A percentile compares a stretch with the other conserved stretches of the same genome.
phyloP scores from a whole-genome alignment of 2,888 invertebrate genomes.

The Geophilus truncorum region DNA sequence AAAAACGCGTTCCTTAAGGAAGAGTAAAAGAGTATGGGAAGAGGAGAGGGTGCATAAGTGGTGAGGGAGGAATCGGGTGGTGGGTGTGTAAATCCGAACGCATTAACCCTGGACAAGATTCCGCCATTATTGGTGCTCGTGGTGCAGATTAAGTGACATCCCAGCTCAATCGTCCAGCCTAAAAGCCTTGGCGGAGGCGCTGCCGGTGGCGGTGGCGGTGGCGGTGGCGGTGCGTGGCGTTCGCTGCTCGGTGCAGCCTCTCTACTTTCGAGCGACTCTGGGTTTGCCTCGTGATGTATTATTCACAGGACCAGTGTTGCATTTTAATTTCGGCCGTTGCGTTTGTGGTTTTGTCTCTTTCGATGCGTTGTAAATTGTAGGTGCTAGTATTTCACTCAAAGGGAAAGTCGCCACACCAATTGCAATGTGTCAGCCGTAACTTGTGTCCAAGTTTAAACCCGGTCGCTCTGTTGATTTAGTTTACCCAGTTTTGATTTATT shows the following conservation, averaged over 20 bases:
- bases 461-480: no score
- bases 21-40: background rate
- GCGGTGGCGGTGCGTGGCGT: no score
- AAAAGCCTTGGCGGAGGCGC: background rate
- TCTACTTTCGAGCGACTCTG: background rate
- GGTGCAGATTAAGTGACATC: constrained; percentile 10
- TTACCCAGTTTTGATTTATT: no score
- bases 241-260: no score
- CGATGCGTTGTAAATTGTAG: background rate
- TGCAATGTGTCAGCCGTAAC: no score
- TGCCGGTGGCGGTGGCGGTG: background rate
- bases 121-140: constrained; percentile 10
- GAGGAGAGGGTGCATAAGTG: constrained; percentile 3
- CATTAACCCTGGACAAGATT: constrained; percentile 10
- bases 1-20: constrained; percentile 8
- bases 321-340: background rate
- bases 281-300: background rate
- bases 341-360: background rate
- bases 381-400: background rate
- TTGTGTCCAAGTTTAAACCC: no score
- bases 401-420: no score
- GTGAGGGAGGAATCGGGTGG: background rate
- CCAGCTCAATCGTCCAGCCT: constrained; percentile 10
- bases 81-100: constrained; percentile 1
- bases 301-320: background rate